Evolutionary conservation across 2,113 vertebrate genomes (phyloP).

Genomic region (Aix galericulata): DNA sequence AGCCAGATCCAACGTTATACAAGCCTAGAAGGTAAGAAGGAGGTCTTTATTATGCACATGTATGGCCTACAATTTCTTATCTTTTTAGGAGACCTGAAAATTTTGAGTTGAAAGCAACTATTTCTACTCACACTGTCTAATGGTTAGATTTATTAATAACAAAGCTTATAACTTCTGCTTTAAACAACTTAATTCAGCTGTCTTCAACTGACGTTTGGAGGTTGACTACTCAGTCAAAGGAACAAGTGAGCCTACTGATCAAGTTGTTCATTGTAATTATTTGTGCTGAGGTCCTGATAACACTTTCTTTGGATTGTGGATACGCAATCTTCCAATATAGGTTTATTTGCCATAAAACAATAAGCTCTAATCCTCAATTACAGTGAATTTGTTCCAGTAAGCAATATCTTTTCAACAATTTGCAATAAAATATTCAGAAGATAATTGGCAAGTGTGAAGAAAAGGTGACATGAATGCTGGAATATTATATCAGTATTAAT

Average conservation of each 20-base stretch:
- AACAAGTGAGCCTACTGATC: not conserved
- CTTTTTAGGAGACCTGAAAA: not conserved
- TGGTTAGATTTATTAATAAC: not conserved
- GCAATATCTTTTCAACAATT: not conserved
- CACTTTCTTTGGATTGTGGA: not conserved
- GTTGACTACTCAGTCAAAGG: not conserved
- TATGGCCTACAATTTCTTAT: not conserved
- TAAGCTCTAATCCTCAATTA: not conserved
- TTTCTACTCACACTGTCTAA: not conserved
- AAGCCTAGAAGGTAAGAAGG: not conserved
- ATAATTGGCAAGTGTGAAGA: not conserved
- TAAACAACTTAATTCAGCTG: not conserved
- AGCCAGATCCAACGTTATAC: not conserved
- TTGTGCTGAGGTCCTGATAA: not conserved
- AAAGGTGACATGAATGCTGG: not conserved
- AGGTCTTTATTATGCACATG: not conserved
- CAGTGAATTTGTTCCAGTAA: not conserved
- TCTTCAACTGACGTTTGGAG: fast-evolving
- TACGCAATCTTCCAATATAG: not conserved
- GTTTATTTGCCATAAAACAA: not conserved
- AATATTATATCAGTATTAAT: not conserved
- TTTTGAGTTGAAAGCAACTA: not conserved
- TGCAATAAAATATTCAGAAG: not conserved
- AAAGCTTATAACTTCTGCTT: not conserved
- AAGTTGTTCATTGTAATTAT: not conserved